These are phyloP conservation scores for Drosophila anomalata DNA, from an alignment of 2,888 invertebrate genomes.

Conservation along the genomic window DNA sequence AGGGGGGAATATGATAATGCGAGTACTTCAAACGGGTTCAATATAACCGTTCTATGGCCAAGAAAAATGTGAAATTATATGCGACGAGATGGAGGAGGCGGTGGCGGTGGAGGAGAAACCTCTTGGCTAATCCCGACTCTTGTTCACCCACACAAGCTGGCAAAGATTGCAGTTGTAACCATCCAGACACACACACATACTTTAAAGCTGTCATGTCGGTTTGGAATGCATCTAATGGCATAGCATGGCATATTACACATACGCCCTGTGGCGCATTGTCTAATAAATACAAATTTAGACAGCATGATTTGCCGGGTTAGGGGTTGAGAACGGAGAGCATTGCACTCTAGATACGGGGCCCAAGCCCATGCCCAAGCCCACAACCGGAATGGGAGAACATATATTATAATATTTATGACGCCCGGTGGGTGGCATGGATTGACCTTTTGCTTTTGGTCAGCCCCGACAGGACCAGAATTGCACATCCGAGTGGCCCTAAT, in stretches of 20 bases:
- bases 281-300: constrained; percentile 77
- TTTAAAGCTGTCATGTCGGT: constrained; percentile 63
- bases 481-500: constrained; percentile 21
- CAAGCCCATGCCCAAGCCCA: constrained; percentile 2
- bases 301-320: constrained; percentile 60
- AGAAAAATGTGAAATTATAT: constrained; percentile 24
- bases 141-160: constrained; percentile 33
- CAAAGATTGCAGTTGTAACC: constrained; percentile 27
- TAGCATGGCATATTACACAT: constrained; percentile 75
- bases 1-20: constrained; percentile 72
- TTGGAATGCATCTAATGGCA: constrained; percentile 54
- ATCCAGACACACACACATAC: constrained; percentile 14
- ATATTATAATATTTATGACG: constrained; percentile 69
- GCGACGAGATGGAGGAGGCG: constrained; percentile 4
- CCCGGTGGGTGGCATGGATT: constrained; percentile 39
- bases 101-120: constrained; percentile 12
- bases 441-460: constrained; percentile 31
- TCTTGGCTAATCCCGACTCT: constrained; percentile 44
- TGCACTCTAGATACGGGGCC: constrained; percentile 27
- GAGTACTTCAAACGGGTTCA: constrained; percentile 58
- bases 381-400: constrained; percentile 23
- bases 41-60: constrained; percentile 65
- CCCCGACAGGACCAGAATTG: background rate
- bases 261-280: constrained; percentile 73
- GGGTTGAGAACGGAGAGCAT: constrained; percentile 41